These are phyloP conservation scores for Dendrocincla tyrannina DNA, from an alignment of 2,797 vertebrate species.

Conservation along the genomic window DNA sequence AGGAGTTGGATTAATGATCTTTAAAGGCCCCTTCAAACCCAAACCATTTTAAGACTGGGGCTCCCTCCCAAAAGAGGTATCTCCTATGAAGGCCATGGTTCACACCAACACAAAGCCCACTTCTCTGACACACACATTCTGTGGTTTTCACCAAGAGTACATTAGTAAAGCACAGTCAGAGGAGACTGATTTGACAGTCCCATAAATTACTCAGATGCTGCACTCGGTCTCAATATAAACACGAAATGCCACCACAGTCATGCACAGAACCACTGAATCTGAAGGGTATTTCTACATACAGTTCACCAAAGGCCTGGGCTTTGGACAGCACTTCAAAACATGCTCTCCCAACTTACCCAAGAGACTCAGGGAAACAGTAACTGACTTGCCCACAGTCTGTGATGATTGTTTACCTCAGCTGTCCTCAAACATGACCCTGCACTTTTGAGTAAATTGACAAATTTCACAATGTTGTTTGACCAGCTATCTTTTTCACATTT, in stretches of 20 bases:
- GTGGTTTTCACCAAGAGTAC: background rate
- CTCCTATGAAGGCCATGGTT: background rate
- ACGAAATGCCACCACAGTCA: background rate
- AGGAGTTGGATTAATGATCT: background rate
- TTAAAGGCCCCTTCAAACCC: background rate
- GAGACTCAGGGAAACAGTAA: background rate
- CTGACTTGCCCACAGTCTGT: background rate
- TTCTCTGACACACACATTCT: background rate
- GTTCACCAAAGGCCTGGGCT: background rate
- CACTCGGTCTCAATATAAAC: background rate
- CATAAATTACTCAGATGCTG: background rate
- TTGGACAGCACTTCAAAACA: slow-evolving; percentile 22
- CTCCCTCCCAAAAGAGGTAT: background rate
- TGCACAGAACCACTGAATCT: background rate
- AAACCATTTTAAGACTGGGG: background rate
- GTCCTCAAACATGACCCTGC: slow-evolving; percentile 35
- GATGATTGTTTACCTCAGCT: background rate
- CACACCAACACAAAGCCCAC: background rate
- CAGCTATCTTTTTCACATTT: slow-evolving; percentile 23
- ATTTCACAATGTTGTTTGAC: slow-evolving; percentile 55
- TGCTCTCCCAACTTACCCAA: background rate
- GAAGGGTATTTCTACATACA: background rate
- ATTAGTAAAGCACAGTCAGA: background rate
- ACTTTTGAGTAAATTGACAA: slow-evolving; percentile 39
- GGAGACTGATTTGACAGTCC: background rate